Base-by-base conservation (phyloP, 2,888 invertebrate genomes). In the Azorinus chamasolen region DNA sequence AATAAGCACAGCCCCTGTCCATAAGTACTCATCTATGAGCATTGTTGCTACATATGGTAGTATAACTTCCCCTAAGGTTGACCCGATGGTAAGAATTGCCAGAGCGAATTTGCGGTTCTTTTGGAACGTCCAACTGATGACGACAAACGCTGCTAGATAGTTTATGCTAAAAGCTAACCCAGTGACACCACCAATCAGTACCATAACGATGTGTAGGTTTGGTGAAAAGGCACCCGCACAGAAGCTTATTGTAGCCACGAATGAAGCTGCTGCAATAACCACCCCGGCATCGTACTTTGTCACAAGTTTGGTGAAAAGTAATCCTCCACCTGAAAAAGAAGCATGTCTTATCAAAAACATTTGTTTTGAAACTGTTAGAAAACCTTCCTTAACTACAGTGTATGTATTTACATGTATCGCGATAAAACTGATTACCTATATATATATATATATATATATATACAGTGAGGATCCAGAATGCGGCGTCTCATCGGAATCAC, bases 251-350 rank as follows among this genome's bases (percentile, higher is more conserved):
- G 62, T 41, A 4, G 50, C 66, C 8, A 71, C 32, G 5, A 50
- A 5, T 0, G 68, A 55, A 3, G 79, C 58, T 8, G 68, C 24
- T 24, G 68, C 51, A 0, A 79, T 51, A 24, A 61, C 63, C 10
- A 18, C 16, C 5, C 79, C 71, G 0, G 64, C 45, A 25, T 63
- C 66, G 41, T 64, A 75, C 14, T 51, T 54, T n/a, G 22, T 63
- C 16, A 75, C 24, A 0, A 68, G 8, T 43, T 39, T 50, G 4
- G 74, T n/a, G 46, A 75, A 74, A 1, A 79, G 8, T 4, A 79
- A 32, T 10, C 68, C 75, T 1, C 79, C 74, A 25, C 71, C 79
- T 76, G 62, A 39, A 65, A 70, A 39, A 46, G 45, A n/a, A n/a
- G n/a, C n/a, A n/a, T n/a, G n/a, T n/a, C n/a, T n/a, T n/a, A n/a